phyloP scores from a whole-genome alignment of 2,888 invertebrate species.

The Melipona beecheii region DNA sequence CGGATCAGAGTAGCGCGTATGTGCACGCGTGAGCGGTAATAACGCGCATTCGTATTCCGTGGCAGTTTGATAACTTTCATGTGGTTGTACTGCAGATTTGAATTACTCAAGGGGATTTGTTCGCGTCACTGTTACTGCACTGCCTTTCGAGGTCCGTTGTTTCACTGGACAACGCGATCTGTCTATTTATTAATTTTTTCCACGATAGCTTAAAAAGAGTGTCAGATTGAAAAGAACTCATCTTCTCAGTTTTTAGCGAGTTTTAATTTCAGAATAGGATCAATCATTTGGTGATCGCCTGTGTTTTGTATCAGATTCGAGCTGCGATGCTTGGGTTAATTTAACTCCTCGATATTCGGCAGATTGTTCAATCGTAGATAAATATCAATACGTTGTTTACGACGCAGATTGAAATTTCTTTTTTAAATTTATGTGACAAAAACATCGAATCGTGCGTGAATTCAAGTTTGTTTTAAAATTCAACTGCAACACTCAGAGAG shows the following conservation, averaged over 20 bases:
- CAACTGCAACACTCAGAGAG: neutral
- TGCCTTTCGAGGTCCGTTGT: neutral
- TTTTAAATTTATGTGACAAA: no score
- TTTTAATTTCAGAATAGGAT: neutral
- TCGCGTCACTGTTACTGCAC: conserved; percentile 19
- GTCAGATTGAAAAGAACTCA: neutral
- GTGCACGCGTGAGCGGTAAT: conserved; percentile 41
- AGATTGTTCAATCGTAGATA: neutral
- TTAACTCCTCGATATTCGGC: neutral
- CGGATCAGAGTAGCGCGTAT: conserved; percentile 35
- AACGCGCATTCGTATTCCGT: conserved; percentile 46
- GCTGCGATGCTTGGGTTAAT: neutral
- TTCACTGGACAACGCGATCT: neutral
- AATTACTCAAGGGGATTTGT: conserved; percentile 37
- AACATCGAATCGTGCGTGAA: neutral
- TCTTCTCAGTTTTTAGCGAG: neutral
- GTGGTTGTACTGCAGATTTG: conserved; percentile 32
- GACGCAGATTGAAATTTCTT: neutral
- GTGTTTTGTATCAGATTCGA: neutral
- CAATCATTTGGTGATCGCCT: neutral
- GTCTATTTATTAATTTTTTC: neutral
- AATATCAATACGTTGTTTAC: neutral
- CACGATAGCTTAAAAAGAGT: no score
- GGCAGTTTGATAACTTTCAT: conserved; percentile 50
- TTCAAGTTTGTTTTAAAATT: neutral